phyloP scores from a whole-genome alignment of 2,888 invertebrate genomes.

The Alviniconcha strummeri region DNA sequence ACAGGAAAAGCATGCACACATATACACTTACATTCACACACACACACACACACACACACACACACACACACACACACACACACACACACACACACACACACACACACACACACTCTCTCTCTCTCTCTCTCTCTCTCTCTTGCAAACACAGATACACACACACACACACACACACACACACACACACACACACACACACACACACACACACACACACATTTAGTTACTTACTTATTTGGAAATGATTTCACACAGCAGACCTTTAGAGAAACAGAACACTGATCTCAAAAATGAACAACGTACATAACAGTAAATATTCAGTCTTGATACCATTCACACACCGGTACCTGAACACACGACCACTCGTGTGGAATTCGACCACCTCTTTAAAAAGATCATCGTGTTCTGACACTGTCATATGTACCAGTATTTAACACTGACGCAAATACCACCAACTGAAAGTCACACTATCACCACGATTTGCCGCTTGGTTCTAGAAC shows the following conservation, averaged over 20 bases:
- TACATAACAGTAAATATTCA: not conserved
- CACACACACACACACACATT: not conserved
- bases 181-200: not conserved
- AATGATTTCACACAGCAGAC: too few relatives aligned
- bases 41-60: conserved; percentile 2
- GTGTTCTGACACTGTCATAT: not conserved
- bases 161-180: not conserved
- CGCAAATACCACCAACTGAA: too few relatives aligned
- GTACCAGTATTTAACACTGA: too few relatives aligned
- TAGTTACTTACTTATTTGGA: not conserved
- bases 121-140: not conserved
- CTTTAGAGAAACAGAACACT: too few relatives aligned
- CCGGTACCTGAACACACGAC: not conserved
- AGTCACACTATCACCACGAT: too few relatives aligned
- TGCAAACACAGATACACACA: not conserved
- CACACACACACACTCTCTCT: not conserved
- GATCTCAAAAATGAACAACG: not conserved
- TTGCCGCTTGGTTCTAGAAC: too few relatives aligned
- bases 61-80: not conserved
- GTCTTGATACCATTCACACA: not conserved
- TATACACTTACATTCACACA: not conserved
- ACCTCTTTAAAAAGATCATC: not conserved
- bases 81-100: not conserved
- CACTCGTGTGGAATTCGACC: not conserved
- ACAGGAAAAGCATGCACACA: not conserved